Conservation (phyloP, 2,797 vertebrate genomes). For the Arremon brunneinucha region DNA sequence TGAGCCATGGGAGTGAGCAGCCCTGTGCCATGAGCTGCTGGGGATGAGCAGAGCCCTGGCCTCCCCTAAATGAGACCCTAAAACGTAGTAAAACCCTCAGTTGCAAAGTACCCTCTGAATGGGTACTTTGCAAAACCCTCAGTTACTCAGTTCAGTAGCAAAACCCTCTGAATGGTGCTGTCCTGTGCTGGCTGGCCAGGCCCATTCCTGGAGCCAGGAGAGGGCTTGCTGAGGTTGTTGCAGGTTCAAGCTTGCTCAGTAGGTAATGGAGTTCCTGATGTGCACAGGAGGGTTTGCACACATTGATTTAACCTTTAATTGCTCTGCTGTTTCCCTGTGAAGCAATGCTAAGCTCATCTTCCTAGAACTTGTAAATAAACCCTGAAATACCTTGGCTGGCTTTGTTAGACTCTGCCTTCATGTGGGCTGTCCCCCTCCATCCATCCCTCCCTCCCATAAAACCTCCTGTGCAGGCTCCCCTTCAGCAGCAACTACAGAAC, state of each 20-base stretch:
- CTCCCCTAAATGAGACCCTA: background rate
- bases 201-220: background rate
- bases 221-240: background rate
- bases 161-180: background rate
- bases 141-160: too few relatives aligned
- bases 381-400: background rate
- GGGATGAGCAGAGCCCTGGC: background rate
- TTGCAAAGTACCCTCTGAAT: too few relatives aligned
- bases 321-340: background rate
- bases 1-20: fast-evolving
- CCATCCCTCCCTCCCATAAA: background rate
- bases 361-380: background rate
- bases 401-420: background rate
- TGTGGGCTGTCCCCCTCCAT: background rate
- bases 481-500: background rate
- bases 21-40: fast-evolving
- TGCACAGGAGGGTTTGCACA: background rate
- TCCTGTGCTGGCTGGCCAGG: background rate
- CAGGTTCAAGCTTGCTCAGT: background rate
- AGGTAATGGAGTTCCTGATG: background rate
- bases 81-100: background rate
- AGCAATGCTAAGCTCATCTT: background rate
- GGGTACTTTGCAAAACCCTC: too few relatives aligned
- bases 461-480: background rate
- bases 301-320: background rate